Evolutionary conservation across 2,113 vertebrate genomes (phyloP).

Genomic region (Xyliphius kryptos): DNA sequence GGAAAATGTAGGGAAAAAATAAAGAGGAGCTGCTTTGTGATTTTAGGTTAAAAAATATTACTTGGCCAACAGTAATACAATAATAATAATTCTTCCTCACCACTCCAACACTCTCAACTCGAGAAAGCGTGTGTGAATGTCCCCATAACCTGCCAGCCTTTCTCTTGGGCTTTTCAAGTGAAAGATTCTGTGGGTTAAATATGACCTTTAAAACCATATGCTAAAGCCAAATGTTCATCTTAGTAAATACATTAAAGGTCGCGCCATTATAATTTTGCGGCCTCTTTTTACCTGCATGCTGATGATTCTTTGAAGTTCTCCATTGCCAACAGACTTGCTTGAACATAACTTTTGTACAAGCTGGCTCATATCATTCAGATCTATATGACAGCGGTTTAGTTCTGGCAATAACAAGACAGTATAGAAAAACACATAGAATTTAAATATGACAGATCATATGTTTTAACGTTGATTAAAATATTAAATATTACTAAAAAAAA

Average conservation of each 20-base stretch:
- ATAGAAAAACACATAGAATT: background rate
- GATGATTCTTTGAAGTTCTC: conserved; percentile 41
- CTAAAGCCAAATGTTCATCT: background rate
- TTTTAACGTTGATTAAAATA: too few species aligned
- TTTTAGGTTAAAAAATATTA: background rate
- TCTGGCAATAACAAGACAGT: conserved; percentile 47
- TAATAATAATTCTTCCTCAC: conserved; percentile 43
- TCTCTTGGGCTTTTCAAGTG: conserved; percentile 68
- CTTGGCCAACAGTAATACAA: background rate
- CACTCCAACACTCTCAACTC: conserved; percentile 66
- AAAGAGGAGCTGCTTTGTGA: too few species aligned
- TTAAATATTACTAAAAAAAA: too few species aligned
- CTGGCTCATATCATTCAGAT: conserved; percentile 66
- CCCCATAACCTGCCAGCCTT: conserved; percentile 70
- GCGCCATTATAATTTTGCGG: background rate
- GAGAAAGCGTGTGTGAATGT: conserved; percentile 69
- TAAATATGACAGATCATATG: background rate
- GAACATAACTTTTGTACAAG: conserved; percentile 69
- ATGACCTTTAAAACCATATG: background rate
- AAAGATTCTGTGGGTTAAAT: conserved; percentile 44
- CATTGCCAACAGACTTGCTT: conserved; percentile 58
- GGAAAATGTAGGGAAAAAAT: too few species aligned
- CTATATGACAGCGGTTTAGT: conserved; percentile 67
- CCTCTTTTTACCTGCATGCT: conserved; percentile 42
- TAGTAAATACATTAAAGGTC: background rate